A percentile compares a stretch with the other conserved stretches of the same genome.
Evolutionary conservation across 1,140 invertebrate species (phyloP).

Genomic region (Drosophila paulistorum): DNA sequence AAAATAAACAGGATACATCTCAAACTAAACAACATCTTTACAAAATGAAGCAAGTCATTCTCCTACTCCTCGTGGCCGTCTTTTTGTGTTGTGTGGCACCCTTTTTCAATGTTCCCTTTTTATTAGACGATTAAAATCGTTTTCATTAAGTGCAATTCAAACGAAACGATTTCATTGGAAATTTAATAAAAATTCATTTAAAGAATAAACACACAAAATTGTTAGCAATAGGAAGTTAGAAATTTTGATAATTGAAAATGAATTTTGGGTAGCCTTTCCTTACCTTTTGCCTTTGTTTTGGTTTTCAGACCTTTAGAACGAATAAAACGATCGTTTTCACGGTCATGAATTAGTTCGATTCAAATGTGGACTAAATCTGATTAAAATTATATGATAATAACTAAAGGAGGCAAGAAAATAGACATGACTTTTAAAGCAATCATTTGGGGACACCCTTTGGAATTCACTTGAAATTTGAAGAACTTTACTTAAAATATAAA

Average conservation of each 20-base stretch:
- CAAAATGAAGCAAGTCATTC: constrained; percentile 8
- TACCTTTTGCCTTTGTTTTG: background rate
- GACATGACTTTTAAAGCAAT: no score
- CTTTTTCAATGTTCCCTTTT: constrained; percentile 22
- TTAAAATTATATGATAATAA: no score
- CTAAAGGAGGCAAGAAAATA: no score
- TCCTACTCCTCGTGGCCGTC: background rate
- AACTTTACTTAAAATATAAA: no score
- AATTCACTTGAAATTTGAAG: no score
- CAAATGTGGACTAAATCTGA: no score
- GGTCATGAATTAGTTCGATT: no score
- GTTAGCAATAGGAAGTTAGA: background rate
- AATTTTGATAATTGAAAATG: background rate
- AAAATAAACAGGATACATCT: constrained; percentile 10
- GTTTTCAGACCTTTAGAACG: no score
- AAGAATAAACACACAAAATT: constrained; percentile 8
- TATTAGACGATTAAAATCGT: constrained; percentile 49
- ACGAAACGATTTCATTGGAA: constrained; percentile 63
- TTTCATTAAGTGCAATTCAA: constrained; percentile 38
- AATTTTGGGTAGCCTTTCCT: background rate
- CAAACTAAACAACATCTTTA: background rate
- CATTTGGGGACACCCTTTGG: no score
- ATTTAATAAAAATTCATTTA: constrained; percentile 59
- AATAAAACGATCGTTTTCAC: no score
- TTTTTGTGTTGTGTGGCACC: background rate